Percentiles rank a stretch among this genome's conserved stretches.
Evolutionary conservation across 2,113 vertebrate genomes (phyloP).

Genomic region (Pristiophorus japonicus): DNA sequence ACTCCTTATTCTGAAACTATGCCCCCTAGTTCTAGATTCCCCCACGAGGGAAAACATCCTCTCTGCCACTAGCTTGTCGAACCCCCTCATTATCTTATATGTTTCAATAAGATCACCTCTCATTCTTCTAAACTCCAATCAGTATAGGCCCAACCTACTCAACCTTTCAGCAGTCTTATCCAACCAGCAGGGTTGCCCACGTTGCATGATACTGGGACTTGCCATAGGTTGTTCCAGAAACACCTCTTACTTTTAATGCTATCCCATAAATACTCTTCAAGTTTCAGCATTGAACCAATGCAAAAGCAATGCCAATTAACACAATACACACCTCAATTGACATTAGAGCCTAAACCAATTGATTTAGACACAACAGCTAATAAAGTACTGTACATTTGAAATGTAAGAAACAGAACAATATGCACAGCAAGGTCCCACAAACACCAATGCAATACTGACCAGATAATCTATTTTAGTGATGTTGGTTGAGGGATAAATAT

Average conservation of each 20-base stretch:
- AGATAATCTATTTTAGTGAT: neutral
- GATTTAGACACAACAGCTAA: neutral
- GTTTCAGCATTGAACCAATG: slow-evolving; percentile 17
- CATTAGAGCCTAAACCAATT: neutral
- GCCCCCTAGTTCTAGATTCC: too few species aligned
- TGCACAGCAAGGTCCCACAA: neutral
- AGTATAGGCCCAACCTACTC: too few species aligned
- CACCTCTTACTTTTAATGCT: neutral
- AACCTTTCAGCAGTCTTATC: too few species aligned
- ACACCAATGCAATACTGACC: neutral
- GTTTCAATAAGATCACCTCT: too few species aligned
- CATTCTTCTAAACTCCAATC: too few species aligned
- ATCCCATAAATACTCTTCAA: neutral
- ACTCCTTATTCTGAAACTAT: too few species aligned
- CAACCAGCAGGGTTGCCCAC: neutral
- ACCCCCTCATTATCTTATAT: too few species aligned
- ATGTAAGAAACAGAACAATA: neutral
- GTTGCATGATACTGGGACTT: neutral
- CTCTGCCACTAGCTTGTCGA: too few species aligned
- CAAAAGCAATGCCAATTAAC: neutral
- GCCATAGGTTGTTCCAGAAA: neutral
- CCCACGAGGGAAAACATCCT: too few species aligned
- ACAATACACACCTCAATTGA: neutral
- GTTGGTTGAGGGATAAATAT: neutral
- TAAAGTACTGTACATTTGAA: neutral